Base-by-base conservation (phyloP, 1,140 invertebrate species). In the Brachionus rotundiformis region DNA sequence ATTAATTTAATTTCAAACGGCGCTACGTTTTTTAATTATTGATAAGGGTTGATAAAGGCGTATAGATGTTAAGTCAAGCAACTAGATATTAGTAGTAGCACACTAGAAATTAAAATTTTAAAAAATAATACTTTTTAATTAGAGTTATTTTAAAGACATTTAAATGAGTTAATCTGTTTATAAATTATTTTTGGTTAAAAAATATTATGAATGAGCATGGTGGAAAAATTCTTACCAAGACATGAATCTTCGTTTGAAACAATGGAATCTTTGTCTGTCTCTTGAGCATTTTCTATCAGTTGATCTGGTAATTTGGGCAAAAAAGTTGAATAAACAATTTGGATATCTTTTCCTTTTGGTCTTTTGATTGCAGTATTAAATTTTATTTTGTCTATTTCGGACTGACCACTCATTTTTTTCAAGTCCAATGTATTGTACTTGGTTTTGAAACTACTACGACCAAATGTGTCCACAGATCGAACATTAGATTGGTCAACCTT, bases 341-440 rank as follows among this genome's bases (percentile, higher is more conserved):
- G 19, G 1, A 41, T 11, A 13, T 73, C 68, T 47, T 73, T 44
- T 73, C 41, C 41, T 23, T 23, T 25, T 6, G 33, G 68, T 23
- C 68, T 25, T 73, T 29, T 73, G 13, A 44, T 44, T 0, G 68
- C 68, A 1, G 68, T 73, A 13, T 73, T 73, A 47, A 73, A 73
- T 73, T 73, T 73, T 27, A 73, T 3, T 73, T 73, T 73, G 8
- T 73, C 36, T 5, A 44, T 44, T 19, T 73, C 39, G 7, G n/a
- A 44, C 25, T 73, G 1, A 0, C 1, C 0, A 29, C n/a, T 73
- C 23, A 16, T 44, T 44, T 44, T 73, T 11, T 44, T 73, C 6
- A 44, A 47, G n/a, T 73, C 39, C 36, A 73, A 13, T 8, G 36
- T 73, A 4, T 73, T 73, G 39, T 44, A 73, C 16, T 73, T 73